A percentile compares a stretch with the other conserved stretches of the same genome.
Conservation (phyloP, 2,888 invertebrate species). For the Meganola albula region DNA sequence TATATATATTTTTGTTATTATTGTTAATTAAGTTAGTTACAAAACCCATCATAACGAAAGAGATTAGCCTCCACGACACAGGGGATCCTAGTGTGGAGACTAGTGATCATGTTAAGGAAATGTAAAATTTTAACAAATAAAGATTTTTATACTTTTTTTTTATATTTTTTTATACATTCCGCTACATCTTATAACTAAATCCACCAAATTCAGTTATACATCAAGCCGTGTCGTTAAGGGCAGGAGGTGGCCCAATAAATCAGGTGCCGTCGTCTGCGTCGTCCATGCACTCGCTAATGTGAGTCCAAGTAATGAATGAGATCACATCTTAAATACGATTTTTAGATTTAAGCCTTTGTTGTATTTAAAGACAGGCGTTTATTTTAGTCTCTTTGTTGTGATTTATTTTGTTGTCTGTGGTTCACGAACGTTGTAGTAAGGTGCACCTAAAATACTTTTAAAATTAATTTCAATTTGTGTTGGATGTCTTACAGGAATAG, state of each 20-base stretch:
- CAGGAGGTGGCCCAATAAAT: slow-evolving; percentile 76
- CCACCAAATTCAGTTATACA: slow-evolving; percentile 48
- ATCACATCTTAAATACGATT: slow-evolving; percentile 49
- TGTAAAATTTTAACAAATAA: too few species aligned
- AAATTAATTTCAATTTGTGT: not conserved
- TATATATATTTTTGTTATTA: too few species aligned
- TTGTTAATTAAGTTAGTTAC: too few species aligned
- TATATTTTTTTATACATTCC: too few species aligned
- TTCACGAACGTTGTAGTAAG: too few species aligned
- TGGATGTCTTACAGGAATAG: not conserved
- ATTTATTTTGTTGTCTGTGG: slow-evolving; percentile 3
- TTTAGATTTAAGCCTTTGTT: slow-evolving; percentile 35
- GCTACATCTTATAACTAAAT: slow-evolving; percentile 17
- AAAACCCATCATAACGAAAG: too few species aligned
- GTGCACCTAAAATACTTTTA: too few species aligned
- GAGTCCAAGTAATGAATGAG: slow-evolving; percentile 67
- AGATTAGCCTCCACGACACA: too few species aligned
- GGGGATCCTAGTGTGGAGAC: too few species aligned
- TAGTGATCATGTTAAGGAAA: too few species aligned
- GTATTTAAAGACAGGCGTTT: slow-evolving; percentile 10
- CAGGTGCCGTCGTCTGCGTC: slow-evolving; percentile 66
- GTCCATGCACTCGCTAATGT: slow-evolving; percentile 63
- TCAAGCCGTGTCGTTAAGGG: slow-evolving; percentile 74
- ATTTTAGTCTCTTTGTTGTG: not conserved
- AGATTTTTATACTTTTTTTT: too few species aligned